A percentile compares a stretch with the other conserved stretches of the same genome.
Evolutionary conservation across 2,888 invertebrate genomes (phyloP).

Genomic region (Lymantria dispar): DNA sequence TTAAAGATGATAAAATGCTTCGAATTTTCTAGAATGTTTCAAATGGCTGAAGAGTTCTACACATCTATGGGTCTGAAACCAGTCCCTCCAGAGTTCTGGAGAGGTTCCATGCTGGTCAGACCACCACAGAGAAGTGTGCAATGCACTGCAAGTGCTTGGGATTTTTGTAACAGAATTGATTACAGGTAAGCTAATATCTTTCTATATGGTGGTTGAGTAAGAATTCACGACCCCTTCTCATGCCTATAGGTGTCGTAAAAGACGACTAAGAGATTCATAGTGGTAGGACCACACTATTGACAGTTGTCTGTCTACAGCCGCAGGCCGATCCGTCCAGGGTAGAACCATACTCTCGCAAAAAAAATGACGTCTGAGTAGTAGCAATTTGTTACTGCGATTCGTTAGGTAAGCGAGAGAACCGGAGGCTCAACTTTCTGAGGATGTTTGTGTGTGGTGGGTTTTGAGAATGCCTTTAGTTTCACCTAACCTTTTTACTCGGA

Average conservation of each 20-base stretch:
- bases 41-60: slow-evolving; percentile 92
- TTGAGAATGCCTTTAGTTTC: too few species aligned
- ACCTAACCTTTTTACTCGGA: too few species aligned
- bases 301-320: too few species aligned
- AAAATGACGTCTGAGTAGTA: too few species aligned
- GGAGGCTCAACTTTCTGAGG: too few species aligned
- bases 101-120: slow-evolving; percentile 89
- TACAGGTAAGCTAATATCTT: slow-evolving; percentile 83
- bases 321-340: too few species aligned
- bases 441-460: too few species aligned
- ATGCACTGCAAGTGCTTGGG: slow-evolving; percentile 92
- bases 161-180: slow-evolving; percentile 92
- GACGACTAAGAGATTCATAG: background rate
- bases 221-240: background rate
- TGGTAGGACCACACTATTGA: too few species aligned
- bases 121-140: slow-evolving; percentile 87
- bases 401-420: too few species aligned
- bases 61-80: slow-evolving; percentile 90
- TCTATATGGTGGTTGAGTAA: background rate
- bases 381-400: too few species aligned
- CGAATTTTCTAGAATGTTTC: slow-evolving; percentile 84
- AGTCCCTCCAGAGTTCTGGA: slow-evolving; percentile 93
- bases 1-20: background rate
- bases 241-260: background rate
- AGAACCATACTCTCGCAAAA: too few species aligned